Percentiles rank a stretch among this genome's conserved stretches.
Evolutionary conservation across 2,113 vertebrate genomes (phyloP).

Genomic region (Anoura caudifer): DNA sequence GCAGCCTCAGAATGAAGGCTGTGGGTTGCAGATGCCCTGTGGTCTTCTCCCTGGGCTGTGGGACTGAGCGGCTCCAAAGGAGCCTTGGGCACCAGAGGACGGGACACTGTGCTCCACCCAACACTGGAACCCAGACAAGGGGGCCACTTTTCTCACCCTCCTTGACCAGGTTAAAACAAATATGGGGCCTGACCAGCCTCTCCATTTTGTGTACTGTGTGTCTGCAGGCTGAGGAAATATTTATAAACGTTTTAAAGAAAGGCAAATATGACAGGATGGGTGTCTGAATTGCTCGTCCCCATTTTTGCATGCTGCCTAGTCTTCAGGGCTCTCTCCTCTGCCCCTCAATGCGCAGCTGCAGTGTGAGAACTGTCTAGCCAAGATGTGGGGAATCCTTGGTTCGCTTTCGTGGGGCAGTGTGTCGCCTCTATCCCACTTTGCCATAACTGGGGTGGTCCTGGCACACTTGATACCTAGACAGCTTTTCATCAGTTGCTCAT

Average conservation of each 20-base stretch:
- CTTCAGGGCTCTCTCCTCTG: background rate
- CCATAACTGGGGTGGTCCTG: constrained; percentile 83
- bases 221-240: accelerated
- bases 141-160: constrained; percentile 6
- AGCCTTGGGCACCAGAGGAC: background rate
- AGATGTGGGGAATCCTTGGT: background rate
- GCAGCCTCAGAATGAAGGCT: accelerated
- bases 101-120: background rate
- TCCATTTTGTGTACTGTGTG: accelerated
- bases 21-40: background rate
- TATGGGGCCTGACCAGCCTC: accelerated
- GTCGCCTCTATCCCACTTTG: constrained; percentile 10
- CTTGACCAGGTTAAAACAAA: background rate
- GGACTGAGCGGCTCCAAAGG: background rate
- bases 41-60: background rate
- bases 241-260: background rate
- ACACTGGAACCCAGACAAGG: background rate
- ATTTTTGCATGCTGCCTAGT: background rate
- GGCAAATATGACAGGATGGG: background rate
- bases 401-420: background rate
- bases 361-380: accelerated
- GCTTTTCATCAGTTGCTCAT: constrained; percentile 88
- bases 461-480: constrained; percentile 80
- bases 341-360: background rate
- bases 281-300: accelerated